Percentiles rank a stretch among this genome's conserved stretches.
Evolutionary conservation across 2,113 vertebrate species (phyloP).

Genomic region (Prionailurus viverrinus): DNA sequence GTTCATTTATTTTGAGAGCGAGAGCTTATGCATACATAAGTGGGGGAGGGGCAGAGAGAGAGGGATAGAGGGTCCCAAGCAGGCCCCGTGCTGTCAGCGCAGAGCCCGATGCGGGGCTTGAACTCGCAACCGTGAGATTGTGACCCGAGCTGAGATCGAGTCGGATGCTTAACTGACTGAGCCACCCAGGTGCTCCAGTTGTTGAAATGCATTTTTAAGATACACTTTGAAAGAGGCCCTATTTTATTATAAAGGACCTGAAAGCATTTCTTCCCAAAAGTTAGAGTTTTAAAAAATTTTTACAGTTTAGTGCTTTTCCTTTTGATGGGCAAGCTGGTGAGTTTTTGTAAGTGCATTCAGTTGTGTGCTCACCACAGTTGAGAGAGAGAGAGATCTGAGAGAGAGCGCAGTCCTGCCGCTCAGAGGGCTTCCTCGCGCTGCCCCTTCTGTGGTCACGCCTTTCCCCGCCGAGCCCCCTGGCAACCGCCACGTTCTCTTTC

Average conservation of each 20-base stretch:
- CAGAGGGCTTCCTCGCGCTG: rapidly evolving
- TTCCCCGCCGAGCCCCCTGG: rapidly evolving
- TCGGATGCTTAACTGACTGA: too few species aligned
- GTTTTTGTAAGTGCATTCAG: rapidly evolving
- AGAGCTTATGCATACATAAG: too few species aligned
- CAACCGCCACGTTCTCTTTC: too few species aligned
- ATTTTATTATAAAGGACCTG: not conserved
- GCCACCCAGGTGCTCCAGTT: not conserved
- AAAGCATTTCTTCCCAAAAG: not conserved
- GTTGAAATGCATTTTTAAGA: constrained; percentile 5
- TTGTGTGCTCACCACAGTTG: rapidly evolving
- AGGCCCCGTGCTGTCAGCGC: too few species aligned
- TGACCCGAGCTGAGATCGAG: too few species aligned
- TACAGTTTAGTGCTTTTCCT: not conserved
- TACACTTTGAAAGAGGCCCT: not conserved
- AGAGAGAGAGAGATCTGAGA: too few species aligned
- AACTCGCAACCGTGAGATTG: too few species aligned
- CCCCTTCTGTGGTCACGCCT: not conserved
- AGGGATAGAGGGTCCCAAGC: too few species aligned
- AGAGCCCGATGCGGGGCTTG: too few species aligned
- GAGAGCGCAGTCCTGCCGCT: not conserved
- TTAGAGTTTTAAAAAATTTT: not conserved
- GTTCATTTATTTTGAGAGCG: too few species aligned
- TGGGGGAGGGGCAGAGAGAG: too few species aligned
- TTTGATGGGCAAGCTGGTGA: not conserved